These are phyloP conservation scores for Trichoplusia ni DNA, from an alignment of 1,140 invertebrate genomes.

Conservation along the genomic window DNA sequence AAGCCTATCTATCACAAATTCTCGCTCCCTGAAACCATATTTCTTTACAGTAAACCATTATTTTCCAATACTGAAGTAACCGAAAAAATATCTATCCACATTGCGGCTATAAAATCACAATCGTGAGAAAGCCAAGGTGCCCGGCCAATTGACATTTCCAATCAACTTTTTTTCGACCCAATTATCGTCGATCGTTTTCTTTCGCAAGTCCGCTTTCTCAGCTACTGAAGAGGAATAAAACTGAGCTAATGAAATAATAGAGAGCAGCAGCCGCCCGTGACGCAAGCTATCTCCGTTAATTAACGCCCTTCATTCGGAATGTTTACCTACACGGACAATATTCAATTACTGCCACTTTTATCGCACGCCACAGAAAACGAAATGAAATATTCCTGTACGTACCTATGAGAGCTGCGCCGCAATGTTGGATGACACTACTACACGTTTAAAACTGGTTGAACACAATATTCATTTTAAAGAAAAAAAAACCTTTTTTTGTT, in stretches of 20 bases:
- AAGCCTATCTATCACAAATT: too few species aligned
- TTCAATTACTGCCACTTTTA: constrained; percentile 35
- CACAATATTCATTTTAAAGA: too few species aligned
- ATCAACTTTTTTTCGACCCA: constrained; percentile 45
- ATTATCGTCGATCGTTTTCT: constrained; percentile 45
- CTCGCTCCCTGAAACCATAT: neutral
- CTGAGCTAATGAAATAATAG: constrained; percentile 51
- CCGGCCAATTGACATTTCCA: constrained; percentile 45
- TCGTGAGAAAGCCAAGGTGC: constrained; percentile 32
- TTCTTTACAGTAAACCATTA: neutral
- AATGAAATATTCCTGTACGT: too few species aligned
- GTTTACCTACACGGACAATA: constrained; percentile 29
- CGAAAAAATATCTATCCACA: constrained; percentile 14
- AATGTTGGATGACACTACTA: too few species aligned
- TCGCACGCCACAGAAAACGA: constrained; percentile 28
- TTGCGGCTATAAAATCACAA: constrained; percentile 21
- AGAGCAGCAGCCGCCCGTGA: constrained; percentile 28
- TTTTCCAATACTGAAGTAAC: neutral
- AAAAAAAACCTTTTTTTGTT: too few species aligned
- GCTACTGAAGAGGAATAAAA: constrained; percentile 45
- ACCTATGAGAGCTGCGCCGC: neutral
- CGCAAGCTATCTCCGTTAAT: constrained; percentile 35
- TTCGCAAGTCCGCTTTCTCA: constrained; percentile 21
- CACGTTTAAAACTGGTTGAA: too few species aligned
- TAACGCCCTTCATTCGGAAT: constrained; percentile 21